These are phyloP conservation scores for Doryteuthis pealeii DNA, from an alignment of 1,140 invertebrate species.

Conservation along the genomic window DNA sequence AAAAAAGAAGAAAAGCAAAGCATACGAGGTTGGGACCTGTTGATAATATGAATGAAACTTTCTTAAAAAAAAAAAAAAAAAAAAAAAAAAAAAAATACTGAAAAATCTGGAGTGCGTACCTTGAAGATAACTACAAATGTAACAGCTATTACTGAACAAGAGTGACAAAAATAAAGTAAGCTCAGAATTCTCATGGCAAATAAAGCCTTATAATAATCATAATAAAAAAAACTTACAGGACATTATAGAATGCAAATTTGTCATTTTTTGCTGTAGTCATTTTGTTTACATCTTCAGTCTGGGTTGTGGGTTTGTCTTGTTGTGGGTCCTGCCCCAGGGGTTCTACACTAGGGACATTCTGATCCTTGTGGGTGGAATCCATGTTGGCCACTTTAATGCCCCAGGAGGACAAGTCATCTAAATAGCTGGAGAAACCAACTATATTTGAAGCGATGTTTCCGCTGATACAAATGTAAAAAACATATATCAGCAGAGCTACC, in stretches of 20 bases:
- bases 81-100: too few species aligned
- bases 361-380: neutral
- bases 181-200: too few species aligned
- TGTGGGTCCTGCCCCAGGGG: neutral
- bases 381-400: neutral
- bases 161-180: too few species aligned
- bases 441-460: neutral
- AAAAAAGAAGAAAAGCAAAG: too few species aligned
- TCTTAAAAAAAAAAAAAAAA: too few species aligned
- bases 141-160: too few species aligned
- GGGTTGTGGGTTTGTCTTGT: neutral
- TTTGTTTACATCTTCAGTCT: neutral
- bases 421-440: neutral
- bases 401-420: neutral
- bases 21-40: too few species aligned
- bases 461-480: conserved; percentile 6
- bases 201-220: too few species aligned
- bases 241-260: neutral
- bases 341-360: neutral
- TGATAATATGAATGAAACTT: too few species aligned
- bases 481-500: neutral
- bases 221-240: neutral
- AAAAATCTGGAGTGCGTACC: too few species aligned
- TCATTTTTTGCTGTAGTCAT: neutral
- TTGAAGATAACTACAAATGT: too few species aligned